These are phyloP conservation scores for Torymus texanus DNA, from an alignment of 2,888 invertebrate species.

Conservation along the genomic window DNA sequence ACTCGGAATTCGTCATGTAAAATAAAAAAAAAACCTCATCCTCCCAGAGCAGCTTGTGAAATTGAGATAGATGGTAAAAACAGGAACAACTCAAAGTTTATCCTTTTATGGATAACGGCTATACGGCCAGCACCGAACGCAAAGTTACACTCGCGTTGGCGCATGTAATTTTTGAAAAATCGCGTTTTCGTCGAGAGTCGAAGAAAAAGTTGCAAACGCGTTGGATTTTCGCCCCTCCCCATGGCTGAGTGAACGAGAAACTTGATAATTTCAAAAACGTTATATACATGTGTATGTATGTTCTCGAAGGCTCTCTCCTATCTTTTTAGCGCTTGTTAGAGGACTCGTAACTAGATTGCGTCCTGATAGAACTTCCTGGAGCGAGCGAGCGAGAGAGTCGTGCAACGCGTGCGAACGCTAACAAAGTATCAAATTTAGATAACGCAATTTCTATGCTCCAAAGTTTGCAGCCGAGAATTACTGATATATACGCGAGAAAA, in stretches of 20 bases:
- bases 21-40: conserved; percentile 23
- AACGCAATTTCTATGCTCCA: conserved; percentile 48
- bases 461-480: conserved; percentile 37
- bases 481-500: conserved; percentile 18
- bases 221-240: neutral
- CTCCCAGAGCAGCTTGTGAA: neutral
- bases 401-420: neutral
- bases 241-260: no score
- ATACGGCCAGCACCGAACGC: neutral
- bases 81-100: conserved; percentile 18
- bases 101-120: conserved; percentile 13
- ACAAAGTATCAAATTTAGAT: conserved; percentile 50
- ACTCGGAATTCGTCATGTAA: conserved; percentile 3
- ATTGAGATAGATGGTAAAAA: conserved; percentile 20
- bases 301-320: neutral
- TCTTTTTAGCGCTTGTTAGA: conserved; percentile 29
- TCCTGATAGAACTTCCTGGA: conserved; percentile 20
- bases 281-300: no score
- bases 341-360: conserved; percentile 24
- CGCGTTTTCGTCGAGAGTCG: neutral
- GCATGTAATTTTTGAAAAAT: conserved; percentile 9
- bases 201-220: no score
- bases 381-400: no score
- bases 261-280: no score
- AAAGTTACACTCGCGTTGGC: neutral